Base-by-base conservation (phyloP, 2,113 vertebrate genomes). In the Melozone crissalis region DNA sequence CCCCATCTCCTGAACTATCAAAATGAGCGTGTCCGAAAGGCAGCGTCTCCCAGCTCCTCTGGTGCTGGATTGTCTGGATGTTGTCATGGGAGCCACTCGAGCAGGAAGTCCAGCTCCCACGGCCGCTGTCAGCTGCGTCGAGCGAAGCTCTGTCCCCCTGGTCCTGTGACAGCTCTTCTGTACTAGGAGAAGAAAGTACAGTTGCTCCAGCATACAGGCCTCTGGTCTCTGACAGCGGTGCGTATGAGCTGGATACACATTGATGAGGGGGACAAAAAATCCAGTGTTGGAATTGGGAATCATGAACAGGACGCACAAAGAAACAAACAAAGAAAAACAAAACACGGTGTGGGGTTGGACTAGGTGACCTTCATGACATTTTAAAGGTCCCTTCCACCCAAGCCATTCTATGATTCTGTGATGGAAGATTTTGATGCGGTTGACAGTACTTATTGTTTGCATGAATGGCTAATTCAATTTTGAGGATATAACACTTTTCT, bases 41-140 rank as follows among this genome's bases (percentile, higher is more conserved):
- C 77, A 99, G 98, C 3, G 99, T 99, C 95, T 99, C 99, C 99
- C 99, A 99, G 97, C 99, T 99, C 35, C 99, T 98, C 72, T 99
- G 99, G 97, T 99, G 99, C 96, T 99, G 99, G 92, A 99, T 99
- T 65, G 99, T 99, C 97, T 99, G 99, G 94, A 99, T 99, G 95
- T 99, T 99, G 87, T 99, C 99, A 3, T 99, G 99, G 73, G 99
- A 99, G 15, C 99, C 99, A 3, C 99, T 99, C 1, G 99, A 99
- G 90, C 99, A 99, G 18, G 99, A 99, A 3, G 99, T 99, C 99
- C 99, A 99, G 98, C 99, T 99, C 61, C 99, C 99, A 5, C 99
- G 99, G 66, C 99, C 99, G 7, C 99, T 99, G 98, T 99, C 99
- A 3, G 99, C 99, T 5, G 99, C 99, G 31, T 99, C 99, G 1